Percentiles rank a stretch among this genome's conserved stretches.
These are phyloP conservation scores for Phalangium opilio DNA, from an alignment of 2,888 invertebrate species.

Conservation along the genomic window DNA sequence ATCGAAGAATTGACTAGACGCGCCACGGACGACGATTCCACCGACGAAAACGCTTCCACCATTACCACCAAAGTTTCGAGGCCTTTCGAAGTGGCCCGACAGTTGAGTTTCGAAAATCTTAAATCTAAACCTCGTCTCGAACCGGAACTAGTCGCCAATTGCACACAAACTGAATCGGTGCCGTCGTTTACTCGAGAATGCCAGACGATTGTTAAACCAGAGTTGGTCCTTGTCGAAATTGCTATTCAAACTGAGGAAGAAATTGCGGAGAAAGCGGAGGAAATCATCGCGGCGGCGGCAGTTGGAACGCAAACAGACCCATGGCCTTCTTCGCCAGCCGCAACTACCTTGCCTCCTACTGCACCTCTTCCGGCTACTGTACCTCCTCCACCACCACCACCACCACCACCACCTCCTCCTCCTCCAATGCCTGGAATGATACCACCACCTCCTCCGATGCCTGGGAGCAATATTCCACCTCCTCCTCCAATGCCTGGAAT, in stretches of 20 bases:
- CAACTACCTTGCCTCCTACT: constrained; percentile 9
- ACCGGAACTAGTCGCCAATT: background rate
- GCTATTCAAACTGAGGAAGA: background rate
- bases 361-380: constrained; percentile 19
- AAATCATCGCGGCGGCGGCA: background rate
- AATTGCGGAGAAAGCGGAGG: background rate
- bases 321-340: constrained; percentile 16
- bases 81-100: no score
- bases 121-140: no score
- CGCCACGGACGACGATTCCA: constrained; percentile 25
- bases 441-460: constrained; percentile 9
- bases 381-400: constrained; percentile 16
- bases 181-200: no score
- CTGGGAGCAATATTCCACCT: constrained; percentile 15
- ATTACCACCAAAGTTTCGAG: no score
- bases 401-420: constrained; percentile 23
- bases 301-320: constrained; percentile 12
- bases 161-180: background rate
- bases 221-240: background rate
- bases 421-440: constrained; percentile 16
- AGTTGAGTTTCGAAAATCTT: no score
- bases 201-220: no score
- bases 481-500: constrained; percentile 19
- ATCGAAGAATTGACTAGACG: constrained; percentile 41
- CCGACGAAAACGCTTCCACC: no score